These are phyloP conservation scores for Cricetomys ansorgei DNA, from an alignment of 2,113 vertebrate genomes.

Conservation along the genomic window DNA sequence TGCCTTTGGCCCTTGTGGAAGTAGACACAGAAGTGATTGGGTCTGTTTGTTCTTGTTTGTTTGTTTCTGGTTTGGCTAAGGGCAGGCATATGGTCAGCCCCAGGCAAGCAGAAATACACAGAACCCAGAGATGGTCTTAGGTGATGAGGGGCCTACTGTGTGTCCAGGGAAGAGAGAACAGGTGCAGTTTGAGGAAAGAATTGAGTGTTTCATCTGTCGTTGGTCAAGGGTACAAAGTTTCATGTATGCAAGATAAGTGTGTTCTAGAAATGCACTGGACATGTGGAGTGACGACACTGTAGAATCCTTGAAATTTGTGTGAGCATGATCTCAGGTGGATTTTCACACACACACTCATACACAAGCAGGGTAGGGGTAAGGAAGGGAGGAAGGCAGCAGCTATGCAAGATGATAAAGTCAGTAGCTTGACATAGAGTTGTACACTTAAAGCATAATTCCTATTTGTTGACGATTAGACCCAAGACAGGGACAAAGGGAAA, in stretches of 20 bases:
- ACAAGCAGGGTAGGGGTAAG: neutral
- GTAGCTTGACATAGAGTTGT: neutral
- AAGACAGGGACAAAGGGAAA: neutral
- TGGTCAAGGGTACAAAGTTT: neutral
- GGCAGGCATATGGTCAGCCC: neutral
- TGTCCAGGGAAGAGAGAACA: neutral
- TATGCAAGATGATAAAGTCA: neutral
- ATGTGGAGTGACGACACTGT: neutral
- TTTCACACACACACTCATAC: neutral
- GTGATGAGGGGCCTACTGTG: neutral
- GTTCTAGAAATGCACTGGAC: neutral
- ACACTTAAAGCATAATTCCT: neutral
- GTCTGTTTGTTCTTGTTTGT: slow-evolving; percentile 76
- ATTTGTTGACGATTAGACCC: neutral
- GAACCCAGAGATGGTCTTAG: neutral
- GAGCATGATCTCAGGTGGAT: neutral
- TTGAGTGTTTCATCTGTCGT: neutral
- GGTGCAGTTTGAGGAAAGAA: neutral
- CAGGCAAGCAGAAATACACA: rapidly evolving
- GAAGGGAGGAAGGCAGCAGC: neutral
- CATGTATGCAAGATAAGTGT: neutral
- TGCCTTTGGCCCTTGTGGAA: slow-evolving; percentile 71
- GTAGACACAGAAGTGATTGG: slow-evolving; percentile 91
- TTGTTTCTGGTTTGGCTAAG: slow-evolving; percentile 89
- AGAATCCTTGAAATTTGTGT: neutral